Evolutionary conservation across 1,140 invertebrate genomes (phyloP).

Genomic region (Homarus americanus): DNA sequence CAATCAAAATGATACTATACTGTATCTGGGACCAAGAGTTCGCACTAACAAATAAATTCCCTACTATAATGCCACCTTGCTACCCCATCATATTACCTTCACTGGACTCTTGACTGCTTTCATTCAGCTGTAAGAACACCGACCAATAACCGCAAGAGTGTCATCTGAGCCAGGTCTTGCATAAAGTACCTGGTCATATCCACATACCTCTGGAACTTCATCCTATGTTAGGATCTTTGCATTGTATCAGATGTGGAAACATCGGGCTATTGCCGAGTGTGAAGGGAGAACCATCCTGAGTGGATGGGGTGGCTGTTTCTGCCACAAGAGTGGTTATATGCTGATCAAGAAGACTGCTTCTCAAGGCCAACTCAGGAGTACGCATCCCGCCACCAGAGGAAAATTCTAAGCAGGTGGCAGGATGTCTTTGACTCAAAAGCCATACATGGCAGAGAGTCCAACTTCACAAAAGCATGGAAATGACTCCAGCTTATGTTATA

Average conservation of each 20-base stretch:
- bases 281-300: constrained; percentile 23
- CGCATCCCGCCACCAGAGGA: constrained; percentile 66
- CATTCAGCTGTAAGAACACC: not conserved
- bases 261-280: not conserved
- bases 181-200: constrained; percentile 8
- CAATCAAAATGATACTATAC: not conserved
- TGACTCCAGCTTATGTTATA: not conserved
- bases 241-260: not conserved
- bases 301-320: constrained; percentile 33
- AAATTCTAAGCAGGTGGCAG: constrained; percentile 30
- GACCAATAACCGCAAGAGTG: not conserved
- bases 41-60: not conserved
- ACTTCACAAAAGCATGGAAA: constrained; percentile 9
- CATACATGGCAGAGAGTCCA: not conserved
- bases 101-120: not conserved
- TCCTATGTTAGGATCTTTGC: not conserved
- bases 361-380: constrained; percentile 58
- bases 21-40: not conserved
- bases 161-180: constrained; percentile 4
- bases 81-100: not conserved
- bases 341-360: constrained; percentile 35
- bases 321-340: constrained; percentile 35
- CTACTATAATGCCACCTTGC: not conserved
- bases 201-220: not conserved
- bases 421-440: constrained; percentile 26